These are phyloP conservation scores for Pycnomerus fuliginosus DNA, from an alignment of 2,888 invertebrate genomes.

Conservation along the genomic window DNA sequence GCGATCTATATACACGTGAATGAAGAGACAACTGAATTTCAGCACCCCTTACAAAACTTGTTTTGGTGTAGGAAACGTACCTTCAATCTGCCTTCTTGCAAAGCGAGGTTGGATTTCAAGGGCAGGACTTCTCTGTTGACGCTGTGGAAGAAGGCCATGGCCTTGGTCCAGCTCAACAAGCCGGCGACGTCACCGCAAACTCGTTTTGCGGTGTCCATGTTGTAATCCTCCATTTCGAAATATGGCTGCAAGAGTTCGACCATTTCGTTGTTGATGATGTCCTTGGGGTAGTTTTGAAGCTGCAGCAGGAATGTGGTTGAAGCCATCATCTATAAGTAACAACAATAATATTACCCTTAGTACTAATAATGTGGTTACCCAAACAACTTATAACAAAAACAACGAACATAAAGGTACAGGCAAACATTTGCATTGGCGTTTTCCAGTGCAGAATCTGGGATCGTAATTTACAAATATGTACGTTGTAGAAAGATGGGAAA, in stretches of 20 bases:
- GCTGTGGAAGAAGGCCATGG: constrained; percentile 93
- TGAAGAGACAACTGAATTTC: no score
- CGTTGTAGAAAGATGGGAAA: no score
- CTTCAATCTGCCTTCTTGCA: constrained; percentile 88
- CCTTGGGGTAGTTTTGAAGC: constrained; percentile 93
- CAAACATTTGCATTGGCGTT: no score
- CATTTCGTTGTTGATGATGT: constrained; percentile 96
- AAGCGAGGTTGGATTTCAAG: constrained; percentile 84
- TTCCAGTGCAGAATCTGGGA: no score
- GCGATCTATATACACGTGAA: constrained; percentile 76
- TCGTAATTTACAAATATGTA: no score
- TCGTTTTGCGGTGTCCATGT: constrained; percentile 92
- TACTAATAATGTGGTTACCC: no score
- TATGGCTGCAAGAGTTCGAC: constrained; percentile 90
- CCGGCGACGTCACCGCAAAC: constrained; percentile 98
- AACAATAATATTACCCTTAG: no score
- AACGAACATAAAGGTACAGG: no score
- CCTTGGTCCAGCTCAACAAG: constrained; percentile 92
- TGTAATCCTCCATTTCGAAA: constrained; percentile 95
- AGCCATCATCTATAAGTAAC: constrained; percentile 79
- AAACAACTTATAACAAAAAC: no score
- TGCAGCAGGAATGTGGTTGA: constrained; percentile 89
- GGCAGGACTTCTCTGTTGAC: constrained; percentile 97
- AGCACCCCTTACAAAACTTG: no score
- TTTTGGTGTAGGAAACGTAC: constrained; percentile 46